Evolutionary conservation across 2,888 invertebrate species (phyloP), one percentile per base, ranked within the genome.

Genomic region (Sphinx pinastri): DNA sequence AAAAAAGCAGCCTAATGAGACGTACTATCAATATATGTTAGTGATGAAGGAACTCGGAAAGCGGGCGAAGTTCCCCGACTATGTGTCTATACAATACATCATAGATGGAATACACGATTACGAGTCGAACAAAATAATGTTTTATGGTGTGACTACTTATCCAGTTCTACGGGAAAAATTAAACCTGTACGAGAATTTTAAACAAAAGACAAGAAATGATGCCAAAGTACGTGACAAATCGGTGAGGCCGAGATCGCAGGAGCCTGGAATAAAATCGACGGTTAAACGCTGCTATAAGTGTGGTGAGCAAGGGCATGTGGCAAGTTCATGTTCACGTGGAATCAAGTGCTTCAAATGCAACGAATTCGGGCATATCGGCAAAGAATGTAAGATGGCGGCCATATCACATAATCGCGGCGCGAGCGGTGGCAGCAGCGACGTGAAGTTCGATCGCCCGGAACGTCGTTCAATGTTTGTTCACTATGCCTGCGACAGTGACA

Each of bases 71-170:
- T 69, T 79, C 8, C 74, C 77, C 0, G 78, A 79, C 52, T 77
- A 79, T 67, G 75, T 78, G 0, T 71, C 77, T 0, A 76, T 79
- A 10, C 70, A 78, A 66, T 79, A 79, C 57, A 77, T 78, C 8
- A 71, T 79, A 0, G 77, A 79, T 11, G 79, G 77, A 1, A 79
- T 80, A 8, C 12, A 5, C 0, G 79, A 79, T 66, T 14, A 38
- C 0, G 74, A 77, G 16, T 16, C n/a, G 0, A 79, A 79, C 49
- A 80, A 80, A 69, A 12, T 68, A 2, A 71, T 76, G 58, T 51
- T 77, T 12, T 79, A 76, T 14, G 79, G 77, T 0, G 75, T 71
- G 0, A 75, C 73, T 0, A 71, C 74, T 1, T 77, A 74, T 52
- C 6, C 63, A 2, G 70, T 54, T 4, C 60, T 77, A 0, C 75